Evolutionary conservation across 1,140 invertebrate genomes (phyloP).

Genomic region (Andrena cerasifolii): DNA sequence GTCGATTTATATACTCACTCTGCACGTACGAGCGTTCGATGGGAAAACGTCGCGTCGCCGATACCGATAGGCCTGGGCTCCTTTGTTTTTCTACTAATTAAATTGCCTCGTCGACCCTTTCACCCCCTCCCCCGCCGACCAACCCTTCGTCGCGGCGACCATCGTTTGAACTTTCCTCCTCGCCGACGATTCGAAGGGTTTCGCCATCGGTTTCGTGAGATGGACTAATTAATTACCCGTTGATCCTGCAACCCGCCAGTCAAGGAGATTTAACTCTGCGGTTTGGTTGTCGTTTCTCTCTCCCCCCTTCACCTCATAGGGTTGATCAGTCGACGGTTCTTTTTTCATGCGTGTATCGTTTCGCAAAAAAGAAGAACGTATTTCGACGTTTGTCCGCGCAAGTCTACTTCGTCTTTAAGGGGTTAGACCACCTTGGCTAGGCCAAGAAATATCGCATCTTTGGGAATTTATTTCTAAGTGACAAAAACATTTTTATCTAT

Average conservation of each 20-base stretch:
- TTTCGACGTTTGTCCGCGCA: too few relatives aligned
- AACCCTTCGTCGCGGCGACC: slow-evolving; percentile 35
- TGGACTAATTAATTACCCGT: slow-evolving; percentile 65
- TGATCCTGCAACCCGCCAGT: slow-evolving; percentile 18
- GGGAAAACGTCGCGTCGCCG: slow-evolving; percentile 52
- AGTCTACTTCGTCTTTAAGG: too few relatives aligned
- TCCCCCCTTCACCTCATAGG: neutral
- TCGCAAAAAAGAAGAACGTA: neutral
- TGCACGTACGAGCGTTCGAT: slow-evolving; percentile 37
- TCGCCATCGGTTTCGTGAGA: slow-evolving; percentile 57
- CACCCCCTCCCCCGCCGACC: neutral
- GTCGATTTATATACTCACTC: slow-evolving; percentile 35
- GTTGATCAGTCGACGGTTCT: neutral
- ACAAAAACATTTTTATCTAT: too few relatives aligned
- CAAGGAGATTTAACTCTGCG: slow-evolving; percentile 42
- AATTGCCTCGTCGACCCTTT: slow-evolving; percentile 49
- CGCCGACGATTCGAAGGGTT: slow-evolving; percentile 50
- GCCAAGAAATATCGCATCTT: too few relatives aligned
- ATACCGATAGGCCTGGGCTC: slow-evolving; percentile 58
- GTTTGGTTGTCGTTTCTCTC: slow-evolving; percentile 27
- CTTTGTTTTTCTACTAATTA: slow-evolving; percentile 69
- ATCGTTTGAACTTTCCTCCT: slow-evolving; percentile 65
- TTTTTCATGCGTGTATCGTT: neutral
- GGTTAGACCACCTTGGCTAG: too few relatives aligned
- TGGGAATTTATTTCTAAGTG: too few relatives aligned